Evolutionary conservation across 1,140 invertebrate genomes (phyloP), one percentile per base, ranked within the genome.

Genomic region (Pseudomyrmex gracilis): DNA sequence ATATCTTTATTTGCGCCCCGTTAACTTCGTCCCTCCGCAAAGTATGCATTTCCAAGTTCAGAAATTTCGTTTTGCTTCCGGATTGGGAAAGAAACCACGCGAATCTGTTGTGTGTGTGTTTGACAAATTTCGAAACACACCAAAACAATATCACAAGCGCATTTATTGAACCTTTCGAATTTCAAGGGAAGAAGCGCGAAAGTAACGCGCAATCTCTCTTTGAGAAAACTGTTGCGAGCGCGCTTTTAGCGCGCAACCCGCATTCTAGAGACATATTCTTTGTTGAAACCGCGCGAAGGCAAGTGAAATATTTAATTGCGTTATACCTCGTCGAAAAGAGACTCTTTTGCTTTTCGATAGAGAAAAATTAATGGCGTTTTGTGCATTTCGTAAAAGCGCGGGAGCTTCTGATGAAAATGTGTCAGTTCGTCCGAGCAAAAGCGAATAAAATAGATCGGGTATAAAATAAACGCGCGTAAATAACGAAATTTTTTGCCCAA

Each of bases 1-100:
- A 80, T 64, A 70, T 71, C 53, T 49, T 67, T 20, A 49, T 70
- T 51, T 45, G 17, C 76, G 34, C 9, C 34, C 34, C 15, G 34
- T 57, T 7, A 15, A 60, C n/a, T 51, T 66, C 53, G 34, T 47
- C 22, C 66, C 60, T 43, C 49, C 20, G 20, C 17, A 34, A 67
- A 5, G 45, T 77, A 22, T 45, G 17, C 34, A 22, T 45, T 49
- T 49, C 49, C 20, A 24, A 2, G 1, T 47, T 74, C 20, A 61
- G 55, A n/a, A 47, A 74, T 47, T 22, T 74, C 22, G 9, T 10
- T 4, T 2, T 3, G 13, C 22, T 15, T 68, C 66, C 51, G 15
- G 51, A 70, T 51, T 22, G 10, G 8, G n/a, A 20, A 15, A 24
- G 9, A 15, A 49, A 13, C 1, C 45, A 20, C 51, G 34, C n/a